Evolutionary conservation across 2,888 invertebrate species (phyloP).

Genomic region (Miltochrista miniata): DNA sequence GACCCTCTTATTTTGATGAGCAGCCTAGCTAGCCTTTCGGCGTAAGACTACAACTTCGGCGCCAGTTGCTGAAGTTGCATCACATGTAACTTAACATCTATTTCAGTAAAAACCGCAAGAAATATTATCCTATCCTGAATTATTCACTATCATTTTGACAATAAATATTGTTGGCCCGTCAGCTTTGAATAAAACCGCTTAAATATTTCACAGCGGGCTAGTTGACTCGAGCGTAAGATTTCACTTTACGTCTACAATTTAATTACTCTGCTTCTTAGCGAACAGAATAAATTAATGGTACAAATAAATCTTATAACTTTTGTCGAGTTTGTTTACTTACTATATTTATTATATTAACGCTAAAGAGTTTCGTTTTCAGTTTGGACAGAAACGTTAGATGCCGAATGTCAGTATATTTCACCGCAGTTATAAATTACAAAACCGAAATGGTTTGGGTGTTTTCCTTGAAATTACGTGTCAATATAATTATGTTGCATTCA

Average conservation of each 20-base stretch:
- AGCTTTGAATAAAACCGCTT: conserved; percentile 13
- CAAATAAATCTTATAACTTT: conserved; percentile 67
- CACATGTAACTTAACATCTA: too few species aligned
- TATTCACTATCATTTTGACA: neutral
- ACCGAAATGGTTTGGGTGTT: too few species aligned
- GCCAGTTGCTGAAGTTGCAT: too few species aligned
- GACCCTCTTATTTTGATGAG: too few species aligned
- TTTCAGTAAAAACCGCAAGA: too few species aligned
- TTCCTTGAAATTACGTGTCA: too few species aligned
- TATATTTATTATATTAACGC: conserved; percentile 41
- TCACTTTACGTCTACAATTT: conserved; percentile 62
- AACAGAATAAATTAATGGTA: conserved; percentile 63
- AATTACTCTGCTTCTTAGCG: conserved; percentile 64
- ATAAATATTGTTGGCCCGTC: neutral
- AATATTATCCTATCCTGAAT: too few species aligned
- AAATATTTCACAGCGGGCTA: conserved; percentile 53
- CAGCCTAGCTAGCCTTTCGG: too few species aligned
- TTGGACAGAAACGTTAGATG: too few species aligned
- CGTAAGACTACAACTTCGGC: too few species aligned
- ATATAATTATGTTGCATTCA: too few species aligned
- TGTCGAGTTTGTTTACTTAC: conserved; percentile 57
- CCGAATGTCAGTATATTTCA: neutral
- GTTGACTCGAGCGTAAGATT: conserved; percentile 56
- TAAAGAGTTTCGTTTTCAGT: too few species aligned
- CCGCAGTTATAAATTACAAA: neutral